Conservation (phyloP, 2,113 vertebrate genomes). For the Pitta sordida region DNA sequence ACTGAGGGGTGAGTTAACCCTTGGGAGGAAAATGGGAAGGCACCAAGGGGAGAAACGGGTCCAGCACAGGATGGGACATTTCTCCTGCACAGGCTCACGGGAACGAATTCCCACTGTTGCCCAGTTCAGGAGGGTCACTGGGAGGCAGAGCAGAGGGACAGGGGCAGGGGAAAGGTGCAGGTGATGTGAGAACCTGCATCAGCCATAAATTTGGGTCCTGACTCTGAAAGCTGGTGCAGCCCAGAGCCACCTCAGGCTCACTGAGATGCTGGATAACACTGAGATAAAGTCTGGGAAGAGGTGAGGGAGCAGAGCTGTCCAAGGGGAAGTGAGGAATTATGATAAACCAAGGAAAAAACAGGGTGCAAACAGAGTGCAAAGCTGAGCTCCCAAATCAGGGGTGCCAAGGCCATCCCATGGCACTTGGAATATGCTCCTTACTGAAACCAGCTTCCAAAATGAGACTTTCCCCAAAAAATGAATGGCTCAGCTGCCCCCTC, state of each 20-base stretch:
- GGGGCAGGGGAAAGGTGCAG: neutral
- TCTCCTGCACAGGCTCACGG: neutral
- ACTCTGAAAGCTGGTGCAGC: neutral
- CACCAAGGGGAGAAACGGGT: neutral
- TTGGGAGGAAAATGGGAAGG: neutral
- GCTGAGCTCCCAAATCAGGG: neutral
- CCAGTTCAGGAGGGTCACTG: rapidly evolving
- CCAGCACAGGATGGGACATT: neutral
- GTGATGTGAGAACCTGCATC: neutral
- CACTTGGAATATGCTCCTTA: neutral
- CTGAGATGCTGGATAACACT: neutral
- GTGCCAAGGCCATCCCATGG: neutral
- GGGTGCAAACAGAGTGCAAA: neutral
- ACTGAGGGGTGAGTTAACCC: neutral
- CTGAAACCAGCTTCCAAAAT: neutral
- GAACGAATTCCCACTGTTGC: neutral
- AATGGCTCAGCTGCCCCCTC: neutral
- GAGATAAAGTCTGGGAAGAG: neutral
- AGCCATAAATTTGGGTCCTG: neutral
- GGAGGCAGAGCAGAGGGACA: neutral
- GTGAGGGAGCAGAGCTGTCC: too few species aligned
- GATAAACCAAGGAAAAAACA: neutral
- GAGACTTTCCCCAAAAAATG: rapidly evolving
- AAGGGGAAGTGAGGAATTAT: neutral
- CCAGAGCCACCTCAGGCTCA: neutral